phyloP scores from a whole-genome alignment of 2,797 vertebrate genomes.

The Buceros bicornis region DNA sequence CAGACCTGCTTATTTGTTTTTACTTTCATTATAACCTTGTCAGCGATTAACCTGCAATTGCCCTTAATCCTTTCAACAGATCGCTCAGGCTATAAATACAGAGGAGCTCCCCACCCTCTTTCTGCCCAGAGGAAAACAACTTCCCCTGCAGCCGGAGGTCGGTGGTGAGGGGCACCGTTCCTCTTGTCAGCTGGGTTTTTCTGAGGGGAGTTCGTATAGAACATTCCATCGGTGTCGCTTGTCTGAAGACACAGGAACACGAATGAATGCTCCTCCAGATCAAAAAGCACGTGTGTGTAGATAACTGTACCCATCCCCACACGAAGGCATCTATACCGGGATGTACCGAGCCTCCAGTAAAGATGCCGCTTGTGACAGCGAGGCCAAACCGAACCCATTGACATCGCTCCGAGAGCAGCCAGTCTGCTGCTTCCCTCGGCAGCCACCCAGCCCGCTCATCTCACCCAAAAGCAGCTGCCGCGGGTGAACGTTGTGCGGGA shows the following conservation, averaged over 20 bases:
- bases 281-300: neutral
- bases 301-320: too few relatives aligned
- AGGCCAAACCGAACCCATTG: neutral
- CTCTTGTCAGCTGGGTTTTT: neutral
- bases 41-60: slow-evolving; percentile 58
- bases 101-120: neutral
- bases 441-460: neutral
- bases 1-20: slow-evolving; percentile 49
- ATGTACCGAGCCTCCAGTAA: neutral
- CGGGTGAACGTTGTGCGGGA: neutral
- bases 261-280: neutral
- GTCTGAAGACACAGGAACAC: neutral
- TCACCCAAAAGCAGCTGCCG: neutral
- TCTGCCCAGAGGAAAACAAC: neutral
- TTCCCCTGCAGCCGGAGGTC: neutral
- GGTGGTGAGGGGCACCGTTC: neutral
- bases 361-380: neutral
- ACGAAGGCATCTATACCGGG: too few relatives aligned
- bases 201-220: neutral
- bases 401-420: neutral
- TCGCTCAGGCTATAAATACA: slow-evolving; percentile 30
- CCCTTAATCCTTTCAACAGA: slow-evolving; percentile 59
- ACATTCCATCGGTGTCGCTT: neutral
- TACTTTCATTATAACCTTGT: slow-evolving; percentile 43
- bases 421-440: neutral